A percentile compares a stretch with the other conserved stretches of the same genome.
These are phyloP conservation scores for Pipa parva DNA, from an alignment of 2,113 vertebrate species.

Conservation along the genomic window DNA sequence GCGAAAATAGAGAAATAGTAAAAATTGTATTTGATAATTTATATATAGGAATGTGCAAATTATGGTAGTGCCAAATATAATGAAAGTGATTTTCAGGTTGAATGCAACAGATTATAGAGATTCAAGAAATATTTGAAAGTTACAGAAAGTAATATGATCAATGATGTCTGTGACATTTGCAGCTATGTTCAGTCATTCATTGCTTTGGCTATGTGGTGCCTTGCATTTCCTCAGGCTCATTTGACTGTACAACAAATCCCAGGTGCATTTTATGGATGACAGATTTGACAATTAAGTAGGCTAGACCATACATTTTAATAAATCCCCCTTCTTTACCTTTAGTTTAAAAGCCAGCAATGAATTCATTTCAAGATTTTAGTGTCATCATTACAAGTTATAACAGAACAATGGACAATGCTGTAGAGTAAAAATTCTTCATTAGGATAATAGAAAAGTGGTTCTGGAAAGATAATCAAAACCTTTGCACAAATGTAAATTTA, in stretches of 20 bases:
- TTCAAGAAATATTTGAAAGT: background rate
- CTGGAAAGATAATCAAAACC: constrained; percentile 29
- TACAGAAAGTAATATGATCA: constrained; percentile 9
- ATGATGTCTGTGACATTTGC: constrained; percentile 29
- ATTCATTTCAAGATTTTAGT: constrained; percentile 37
- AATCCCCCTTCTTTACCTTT: constrained; percentile 30
- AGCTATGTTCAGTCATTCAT: constrained; percentile 24
- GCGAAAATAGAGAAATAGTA: too few relatives aligned
- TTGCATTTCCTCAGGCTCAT: constrained; percentile 25
- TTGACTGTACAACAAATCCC: constrained; percentile 26
- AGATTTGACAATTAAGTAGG: constrained; percentile 27
- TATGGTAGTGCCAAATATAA: too few relatives aligned
- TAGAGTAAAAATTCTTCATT: constrained; percentile 27
- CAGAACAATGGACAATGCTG: constrained; percentile 36
- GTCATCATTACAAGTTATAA: constrained; percentile 32
- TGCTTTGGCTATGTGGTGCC: constrained; percentile 7
- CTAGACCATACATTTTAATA: constrained; percentile 34
- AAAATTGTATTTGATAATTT: too few relatives aligned
- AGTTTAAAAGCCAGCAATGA: constrained; percentile 37
- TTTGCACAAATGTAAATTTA: constrained; percentile 31
- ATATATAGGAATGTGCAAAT: too few relatives aligned
- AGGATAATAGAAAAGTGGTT: constrained; percentile 36
- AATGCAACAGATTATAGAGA: background rate
- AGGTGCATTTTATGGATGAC: constrained; percentile 35
- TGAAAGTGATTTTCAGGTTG: too few relatives aligned